Base-by-base conservation (phyloP, 2,797 vertebrate species). In the Sebastolobus alascanus region DNA sequence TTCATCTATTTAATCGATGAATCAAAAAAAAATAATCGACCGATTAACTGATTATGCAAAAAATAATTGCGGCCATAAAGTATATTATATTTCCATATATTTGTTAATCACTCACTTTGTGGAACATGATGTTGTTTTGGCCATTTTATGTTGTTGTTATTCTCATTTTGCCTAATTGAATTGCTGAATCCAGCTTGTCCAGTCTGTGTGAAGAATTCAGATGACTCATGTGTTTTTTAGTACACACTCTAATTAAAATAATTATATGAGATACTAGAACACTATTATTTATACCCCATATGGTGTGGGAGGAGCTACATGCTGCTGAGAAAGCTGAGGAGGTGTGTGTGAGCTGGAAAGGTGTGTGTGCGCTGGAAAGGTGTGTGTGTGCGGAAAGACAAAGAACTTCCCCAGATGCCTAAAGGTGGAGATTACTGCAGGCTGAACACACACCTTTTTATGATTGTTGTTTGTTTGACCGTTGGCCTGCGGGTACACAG, bases 291-390 rank as follows among this genome's bases (percentile, higher is more conserved):
- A 40, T 79, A 64, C 29, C 20, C 31, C 73, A 12, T n/a, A 25
- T 18, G 69, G 35, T 6, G 68, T 85, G 83, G 90, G 87, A 73
- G 90, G 90, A 79, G 90, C 83, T 65, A 38, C 22, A 35, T 38
- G 31, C 65, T 38, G 31, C 65, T 71, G 43, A 72, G 73, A 59
- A 13, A 22, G 66, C 70, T 65, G 58, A 61, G 18, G 55, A 64
- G 37, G 61, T 70, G 68, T 78, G 65, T 70, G 40, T 27, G 43
- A 54, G 50, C 27, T 55, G 37, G 56, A 50, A 65, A 56, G 33
- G 73, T 65, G 72, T 59, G 68, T 76, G 56, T 56, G 79, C 80
- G 52, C 27, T 38, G 58, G 52, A 20, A 69, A 40, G 29, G 68
- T 55, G 52, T 68, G 73, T 55, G 54, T 76, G 60, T 67, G 79